Evolutionary conservation across 2,888 invertebrate species (phyloP), one percentile per base, ranked within the genome.

Genomic region (Dendrolimus houi): DNA sequence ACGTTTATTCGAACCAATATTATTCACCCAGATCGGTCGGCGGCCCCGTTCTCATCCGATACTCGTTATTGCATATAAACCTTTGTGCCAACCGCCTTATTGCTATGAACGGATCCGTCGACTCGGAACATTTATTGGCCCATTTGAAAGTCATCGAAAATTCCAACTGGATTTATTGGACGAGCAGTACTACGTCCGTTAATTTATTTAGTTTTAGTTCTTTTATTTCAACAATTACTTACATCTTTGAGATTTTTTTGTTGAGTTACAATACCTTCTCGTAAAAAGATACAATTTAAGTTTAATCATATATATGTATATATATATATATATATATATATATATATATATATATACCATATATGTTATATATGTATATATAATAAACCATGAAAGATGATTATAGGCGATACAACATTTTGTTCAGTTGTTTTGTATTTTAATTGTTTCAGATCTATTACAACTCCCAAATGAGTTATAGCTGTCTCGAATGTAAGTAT

Each of bases 401-500:
- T 29, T 3, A 29, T 29, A 29, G 29, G 29, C 0, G 0, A 2
- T 29, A 29, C 29, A 29, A 29, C 29, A 29, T 29, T 29, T 29
- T 29, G 6, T 29, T 29, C 29, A 29, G 29, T 29, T 29, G 29
- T 29, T 29, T 29, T 29, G 3, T 6, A 29, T 29, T 29, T 29
- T 3, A 29, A 64, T 73, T 75, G 68, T 84, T 83, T 59, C 83
- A 85, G 84, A 61, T 74, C 56, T 47, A 54, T 56, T 59, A 67
- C 71, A 59, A 54, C 60, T 59, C 60, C 62, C 70, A 75, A 74
- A 87, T 87, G 86, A 87, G 87, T 68, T 75, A 72, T 75, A 72
- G 71, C 59, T 70, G 79, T 60, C 64, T 83, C 58, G 82, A 83
- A 55, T 81, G 87, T 87, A 69, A 81, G 86, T 86, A 72, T 56